Conservation (phyloP, 2,113 vertebrate species). For the Fulmarus glacialis region DNA sequence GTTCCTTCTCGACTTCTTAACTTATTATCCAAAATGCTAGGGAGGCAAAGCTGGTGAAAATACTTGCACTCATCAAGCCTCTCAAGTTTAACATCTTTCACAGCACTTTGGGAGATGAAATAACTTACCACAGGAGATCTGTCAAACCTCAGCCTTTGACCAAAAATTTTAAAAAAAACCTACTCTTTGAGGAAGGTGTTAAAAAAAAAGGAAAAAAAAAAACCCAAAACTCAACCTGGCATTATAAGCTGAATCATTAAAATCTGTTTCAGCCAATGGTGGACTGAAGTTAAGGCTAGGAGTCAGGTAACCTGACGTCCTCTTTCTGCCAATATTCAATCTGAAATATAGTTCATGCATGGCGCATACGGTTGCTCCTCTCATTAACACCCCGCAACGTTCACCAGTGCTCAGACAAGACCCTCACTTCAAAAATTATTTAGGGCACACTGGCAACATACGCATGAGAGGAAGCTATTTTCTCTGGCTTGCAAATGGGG, state of each 20-base stretch:
- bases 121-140: neutral
- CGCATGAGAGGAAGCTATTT: neutral
- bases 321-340: neutral
- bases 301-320: neutral
- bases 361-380: neutral
- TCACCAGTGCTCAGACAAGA: neutral
- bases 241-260: neutral
- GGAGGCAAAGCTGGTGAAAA: neutral
- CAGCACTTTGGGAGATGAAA: neutral
- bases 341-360: neutral
- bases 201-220: neutral
- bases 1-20: neutral
- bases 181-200: neutral
- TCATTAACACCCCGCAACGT: rapidly evolving
- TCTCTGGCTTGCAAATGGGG: neutral
- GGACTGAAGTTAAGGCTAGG: neutral
- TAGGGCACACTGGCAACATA: neutral
- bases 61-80: neutral
- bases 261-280: neutral
- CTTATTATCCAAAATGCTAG: neutral
- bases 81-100: neutral
- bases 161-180: neutral
- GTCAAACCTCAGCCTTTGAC: neutral
- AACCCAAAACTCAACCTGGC: neutral
- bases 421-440: neutral